A percentile compares a stretch with the other conserved stretches of the same genome.
Evolutionary conservation across 2,797 vertebrate species (phyloP).

Genomic region (Sciaenops ocellatus): DNA sequence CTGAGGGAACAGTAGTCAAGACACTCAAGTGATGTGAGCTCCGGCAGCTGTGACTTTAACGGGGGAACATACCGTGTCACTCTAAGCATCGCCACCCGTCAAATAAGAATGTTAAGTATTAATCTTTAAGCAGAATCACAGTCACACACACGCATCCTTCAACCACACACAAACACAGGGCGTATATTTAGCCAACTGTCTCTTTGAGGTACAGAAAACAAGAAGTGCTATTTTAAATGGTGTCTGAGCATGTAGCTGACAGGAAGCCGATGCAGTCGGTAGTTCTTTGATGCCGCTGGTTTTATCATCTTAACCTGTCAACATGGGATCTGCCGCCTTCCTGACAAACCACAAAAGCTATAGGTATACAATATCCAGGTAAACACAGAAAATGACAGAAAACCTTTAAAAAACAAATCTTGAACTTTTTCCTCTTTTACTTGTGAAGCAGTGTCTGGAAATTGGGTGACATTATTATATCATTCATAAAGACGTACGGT

Average conservation of each 20-base stretch:
- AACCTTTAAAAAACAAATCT: too few relatives aligned
- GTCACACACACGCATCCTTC: constrained; percentile 5
- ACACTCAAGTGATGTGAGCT: constrained; percentile 44
- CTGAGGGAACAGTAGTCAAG: constrained; percentile 40
- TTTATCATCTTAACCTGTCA: constrained; percentile 72
- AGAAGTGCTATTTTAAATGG: constrained; percentile 72
- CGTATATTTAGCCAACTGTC: constrained; percentile 61
- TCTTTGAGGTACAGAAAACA: constrained; percentile 63
- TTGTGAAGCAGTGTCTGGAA: not conserved
- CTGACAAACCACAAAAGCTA: constrained; percentile 48
- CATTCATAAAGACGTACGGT: not conserved
- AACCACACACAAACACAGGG: constrained; percentile 16
- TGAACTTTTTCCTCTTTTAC: not conserved
- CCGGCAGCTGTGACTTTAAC: constrained; percentile 57
- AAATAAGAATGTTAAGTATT: constrained; percentile 72
- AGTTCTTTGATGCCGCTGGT: constrained; percentile 68
- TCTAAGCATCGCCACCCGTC: constrained; percentile 43
- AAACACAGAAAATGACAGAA: constrained; percentile 17
- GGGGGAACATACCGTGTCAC: constrained; percentile 31
- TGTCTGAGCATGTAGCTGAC: constrained; percentile 69
- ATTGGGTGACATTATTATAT: not conserved
- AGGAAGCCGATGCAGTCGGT: constrained; percentile 46
- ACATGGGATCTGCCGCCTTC: constrained; percentile 41
- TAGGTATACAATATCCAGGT: constrained; percentile 34
- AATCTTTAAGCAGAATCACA: constrained; percentile 45